phyloP scores from a whole-genome alignment of 2,888 invertebrate species.

The Branchellion lobata region DNA sequence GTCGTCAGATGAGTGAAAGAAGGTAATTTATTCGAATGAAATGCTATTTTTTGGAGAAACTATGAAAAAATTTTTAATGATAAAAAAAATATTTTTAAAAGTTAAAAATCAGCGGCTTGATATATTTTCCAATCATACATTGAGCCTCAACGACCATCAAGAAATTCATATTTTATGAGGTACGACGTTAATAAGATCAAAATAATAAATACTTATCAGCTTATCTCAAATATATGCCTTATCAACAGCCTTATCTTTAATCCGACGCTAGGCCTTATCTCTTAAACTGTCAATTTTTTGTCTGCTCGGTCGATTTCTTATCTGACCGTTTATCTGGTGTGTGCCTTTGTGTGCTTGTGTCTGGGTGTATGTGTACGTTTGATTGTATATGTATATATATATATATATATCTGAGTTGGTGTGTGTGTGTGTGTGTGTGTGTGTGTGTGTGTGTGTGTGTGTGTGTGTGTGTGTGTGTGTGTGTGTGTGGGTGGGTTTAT shows the following conservation, averaged over 20 bases:
- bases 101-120: no score
- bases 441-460: conserved; percentile 11
- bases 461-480: no score
- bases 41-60: no score
- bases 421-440: neutral
- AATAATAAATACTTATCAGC: no score
- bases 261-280: conserved; percentile 41
- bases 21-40: no score
- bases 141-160: no score
- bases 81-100: no score
- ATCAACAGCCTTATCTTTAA: conserved; percentile 41
- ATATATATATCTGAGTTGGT: neutral
- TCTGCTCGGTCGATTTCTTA: conserved; percentile 36
- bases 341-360: conserved; percentile 20
- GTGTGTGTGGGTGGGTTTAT: no score
- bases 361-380: neutral
- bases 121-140: no score
- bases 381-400: neutral
- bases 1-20: no score
- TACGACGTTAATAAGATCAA: no score
- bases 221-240: conserved; percentile 5
- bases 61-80: neutral
- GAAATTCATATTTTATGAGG: no score
- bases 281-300: conserved; percentile 42
- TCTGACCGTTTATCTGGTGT: conserved; percentile 26